Percentiles rank a stretch among this genome's conserved stretches.
Evolutionary conservation across 2,797 vertebrate species (phyloP).

Genomic region (Darevskia nairensis): DNA sequence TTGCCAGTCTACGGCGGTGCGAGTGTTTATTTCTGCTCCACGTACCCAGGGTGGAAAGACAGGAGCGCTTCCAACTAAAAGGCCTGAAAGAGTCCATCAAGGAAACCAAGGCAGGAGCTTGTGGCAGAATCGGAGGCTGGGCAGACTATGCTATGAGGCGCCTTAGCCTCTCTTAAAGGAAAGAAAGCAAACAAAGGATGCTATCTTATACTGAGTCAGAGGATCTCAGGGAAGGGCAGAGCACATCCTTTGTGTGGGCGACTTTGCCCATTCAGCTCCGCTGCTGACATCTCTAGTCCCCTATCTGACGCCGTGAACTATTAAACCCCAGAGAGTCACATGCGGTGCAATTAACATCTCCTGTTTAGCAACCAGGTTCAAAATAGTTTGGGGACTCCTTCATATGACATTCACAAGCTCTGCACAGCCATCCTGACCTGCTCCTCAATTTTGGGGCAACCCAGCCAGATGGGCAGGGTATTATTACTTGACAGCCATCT

Average conservation of each 20-base stretch:
- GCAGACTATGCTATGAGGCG: neutral
- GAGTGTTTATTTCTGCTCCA: neutral
- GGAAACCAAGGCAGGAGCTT: neutral
- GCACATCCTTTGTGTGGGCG: too few species aligned
- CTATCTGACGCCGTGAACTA: neutral
- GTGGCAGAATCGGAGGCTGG: too few species aligned
- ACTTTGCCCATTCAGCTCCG: too few species aligned
- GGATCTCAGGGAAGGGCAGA: too few species aligned
- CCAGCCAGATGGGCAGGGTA: too few species aligned
- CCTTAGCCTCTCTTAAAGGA: too few species aligned
- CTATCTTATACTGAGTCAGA: too few species aligned
- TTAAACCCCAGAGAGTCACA: neutral
- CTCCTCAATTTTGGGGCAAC: neutral
- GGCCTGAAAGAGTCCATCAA: neutral
- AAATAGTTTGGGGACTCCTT: neutral
- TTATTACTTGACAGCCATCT: too few species aligned
- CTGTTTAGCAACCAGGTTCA: neutral
- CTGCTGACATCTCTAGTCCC: too few species aligned
- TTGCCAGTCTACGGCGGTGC: too few species aligned
- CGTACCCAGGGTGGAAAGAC: neutral
- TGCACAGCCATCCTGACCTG: too few species aligned
- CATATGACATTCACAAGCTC: neutral
- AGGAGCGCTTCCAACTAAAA: neutral
- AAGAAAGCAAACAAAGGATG: too few species aligned
- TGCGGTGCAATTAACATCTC: neutral